These are phyloP conservation scores for Brassicogethes aeneus DNA, from an alignment of 2,888 invertebrate genomes.

Conservation along the genomic window DNA sequence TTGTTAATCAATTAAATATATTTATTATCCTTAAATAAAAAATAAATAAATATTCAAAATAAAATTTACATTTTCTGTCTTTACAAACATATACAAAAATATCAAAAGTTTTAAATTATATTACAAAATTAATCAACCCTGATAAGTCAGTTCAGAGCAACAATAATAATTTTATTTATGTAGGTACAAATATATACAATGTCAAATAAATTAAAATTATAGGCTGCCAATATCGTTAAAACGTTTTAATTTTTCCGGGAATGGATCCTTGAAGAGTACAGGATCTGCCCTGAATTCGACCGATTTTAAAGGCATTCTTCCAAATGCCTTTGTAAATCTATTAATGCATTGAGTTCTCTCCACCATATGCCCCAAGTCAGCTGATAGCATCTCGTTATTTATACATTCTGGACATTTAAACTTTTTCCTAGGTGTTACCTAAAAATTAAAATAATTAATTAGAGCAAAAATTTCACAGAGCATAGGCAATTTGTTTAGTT, in stretches of 20 bases:
- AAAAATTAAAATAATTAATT: conserved; percentile 17
- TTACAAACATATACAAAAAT: neutral
- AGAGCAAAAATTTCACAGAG: no score
- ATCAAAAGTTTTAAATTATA: neutral
- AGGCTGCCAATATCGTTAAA: conserved; percentile 87
- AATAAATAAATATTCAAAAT: neutral
- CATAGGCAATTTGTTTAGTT: no score
- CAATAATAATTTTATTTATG: conserved; percentile 10
- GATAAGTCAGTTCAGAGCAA: conserved; percentile 22
- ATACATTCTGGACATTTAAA: conserved; percentile 95
- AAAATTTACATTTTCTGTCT: neutral
- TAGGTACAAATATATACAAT: conserved; percentile 6
- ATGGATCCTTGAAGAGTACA: conserved; percentile 78
- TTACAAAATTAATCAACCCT: conserved; percentile 22
- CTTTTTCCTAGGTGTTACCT: conserved; percentile 91
- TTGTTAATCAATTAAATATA: neutral
- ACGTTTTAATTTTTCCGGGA: conserved; percentile 76
- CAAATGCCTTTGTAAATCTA: conserved; percentile 63
- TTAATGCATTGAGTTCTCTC: conserved; percentile 88
- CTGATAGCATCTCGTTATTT: conserved; percentile 89
- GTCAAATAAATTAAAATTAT: conserved; percentile 40
- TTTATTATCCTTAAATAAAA: neutral
- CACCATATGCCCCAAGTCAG: conserved; percentile 87
- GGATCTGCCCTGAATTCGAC: conserved; percentile 95
- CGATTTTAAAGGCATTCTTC: conserved; percentile 76